Base-by-base conservation (phyloP, 2,113 vertebrate genomes). In the Epinephelus lanceolatus region DNA sequence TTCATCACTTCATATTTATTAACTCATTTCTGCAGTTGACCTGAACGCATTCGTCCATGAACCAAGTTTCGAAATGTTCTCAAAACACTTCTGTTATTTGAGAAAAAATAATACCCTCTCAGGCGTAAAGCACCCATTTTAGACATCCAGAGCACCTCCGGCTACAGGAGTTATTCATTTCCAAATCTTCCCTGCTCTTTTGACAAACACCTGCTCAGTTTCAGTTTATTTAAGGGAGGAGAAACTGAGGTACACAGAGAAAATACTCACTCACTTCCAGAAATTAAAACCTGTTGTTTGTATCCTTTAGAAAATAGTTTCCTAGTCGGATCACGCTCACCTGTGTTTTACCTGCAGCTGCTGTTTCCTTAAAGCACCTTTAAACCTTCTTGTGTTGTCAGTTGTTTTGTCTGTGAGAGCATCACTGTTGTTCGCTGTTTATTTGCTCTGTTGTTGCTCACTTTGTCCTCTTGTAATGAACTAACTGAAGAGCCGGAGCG, bases 381-480 rank as follows among this genome's bases (percentile, higher is more conserved):
- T 56, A 0, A 67, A 37, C 42, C 65, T 10, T 23, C 45, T 17
- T 40, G 19, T 23, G 62, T 23, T n/a, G 25, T 30, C 42, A 45
- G 42, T 10, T 45, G 42, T 45, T 45, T 45, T 45, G 42, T 45
- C 42, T 45, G 42, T 11, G 42, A 12, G 11, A 63, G 61, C 18
- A 7, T 4, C 57, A 9, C 4, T 42, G 52, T 55, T 53, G 62
- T 80, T 72, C 2, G 18, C 33, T 65, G 23, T 73, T 81, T 81
- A 76, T 88, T 90, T 76, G 82, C 60, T 77, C 45, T 70, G 65
- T 76, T 21, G 81, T 76, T 40, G 86, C 63, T 76, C 47, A 55
- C 69, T 63, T 45, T 56, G 33, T 85, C 70, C 60, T 52, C 80
- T 13, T 40, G 61, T 79, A 76, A 84, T 79, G 86, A 86, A 84